A percentile compares a stretch with the other conserved stretches of the same genome.
Conservation (phyloP, 2,113 vertebrate species). For the Notothenia rossii region DNA sequence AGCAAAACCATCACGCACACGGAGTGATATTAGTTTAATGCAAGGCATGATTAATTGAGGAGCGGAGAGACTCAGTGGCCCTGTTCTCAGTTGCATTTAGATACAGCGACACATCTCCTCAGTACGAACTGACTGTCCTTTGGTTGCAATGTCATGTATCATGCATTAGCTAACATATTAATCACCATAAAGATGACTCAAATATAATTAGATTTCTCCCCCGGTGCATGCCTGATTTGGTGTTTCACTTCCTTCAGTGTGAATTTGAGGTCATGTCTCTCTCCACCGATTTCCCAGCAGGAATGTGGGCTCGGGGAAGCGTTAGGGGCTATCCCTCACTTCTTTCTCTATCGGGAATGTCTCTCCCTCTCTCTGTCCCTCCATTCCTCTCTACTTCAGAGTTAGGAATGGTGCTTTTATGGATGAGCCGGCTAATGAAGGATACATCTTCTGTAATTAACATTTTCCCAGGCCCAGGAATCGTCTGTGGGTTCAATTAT, state of each 20-base stretch:
- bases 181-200: slow-evolving; percentile 75
- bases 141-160: slow-evolving; percentile 67
- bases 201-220: slow-evolving; percentile 70
- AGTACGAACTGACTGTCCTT: slow-evolving; percentile 36
- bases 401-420: slow-evolving; percentile 67
- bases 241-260: slow-evolving; percentile 55
- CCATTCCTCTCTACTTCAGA: slow-evolving; percentile 44
- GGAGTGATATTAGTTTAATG: slow-evolving; percentile 67
- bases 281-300: slow-evolving; percentile 28
- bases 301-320: slow-evolving; percentile 14
- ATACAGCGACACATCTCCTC: slow-evolving; percentile 42
- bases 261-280: slow-evolving; percentile 68
- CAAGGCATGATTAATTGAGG: slow-evolving; percentile 67
- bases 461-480: slow-evolving; percentile 63
- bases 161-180: slow-evolving; percentile 73
- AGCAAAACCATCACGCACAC: slow-evolving; percentile 47
- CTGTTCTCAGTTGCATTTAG: slow-evolving; percentile 42
- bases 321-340: slow-evolving; percentile 56
- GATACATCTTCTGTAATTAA: slow-evolving; percentile 74
- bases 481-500: slow-evolving; percentile 73
- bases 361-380: slow-evolving; percentile 11
- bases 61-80: slow-evolving; percentile 29
- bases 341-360: slow-evolving; percentile 32
- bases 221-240: slow-evolving; percentile 52
- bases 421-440: slow-evolving; percentile 71